A percentile compares a stretch with the other conserved stretches of the same genome.
phyloP scores from a whole-genome alignment of 2,797 vertebrate species.

The Falco berigora region DNA sequence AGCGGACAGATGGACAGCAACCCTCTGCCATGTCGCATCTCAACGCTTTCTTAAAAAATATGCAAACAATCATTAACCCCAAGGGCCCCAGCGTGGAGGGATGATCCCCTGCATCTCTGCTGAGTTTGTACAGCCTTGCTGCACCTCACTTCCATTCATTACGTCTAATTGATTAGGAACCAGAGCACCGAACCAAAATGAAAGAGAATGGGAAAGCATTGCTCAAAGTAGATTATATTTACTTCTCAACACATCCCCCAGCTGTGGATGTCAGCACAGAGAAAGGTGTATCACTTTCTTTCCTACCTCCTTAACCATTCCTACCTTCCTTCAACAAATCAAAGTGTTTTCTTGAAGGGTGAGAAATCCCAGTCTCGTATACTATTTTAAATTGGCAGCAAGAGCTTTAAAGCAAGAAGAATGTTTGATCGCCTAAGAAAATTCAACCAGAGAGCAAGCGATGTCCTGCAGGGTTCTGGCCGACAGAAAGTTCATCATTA shows the following conservation, averaged over 20 bases:
- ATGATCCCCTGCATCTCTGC: accelerated
- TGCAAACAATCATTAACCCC: neutral
- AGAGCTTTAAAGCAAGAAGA: neutral
- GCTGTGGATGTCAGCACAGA: neutral
- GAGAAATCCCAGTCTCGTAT: neutral
- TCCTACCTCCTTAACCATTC: neutral
- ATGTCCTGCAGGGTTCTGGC: neutral
- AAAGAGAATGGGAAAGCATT: neutral
- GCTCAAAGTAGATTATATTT: neutral
- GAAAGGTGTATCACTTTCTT: neutral
- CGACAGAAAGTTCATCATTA: neutral
- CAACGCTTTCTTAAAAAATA: neutral
- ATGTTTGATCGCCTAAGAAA: neutral
- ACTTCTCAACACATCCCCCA: neutral
- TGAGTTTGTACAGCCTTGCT: neutral
- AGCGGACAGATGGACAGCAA: neutral
- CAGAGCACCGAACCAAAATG: neutral
- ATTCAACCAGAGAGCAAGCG: neutral
- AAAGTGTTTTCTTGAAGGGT: slow-evolving; percentile 23
- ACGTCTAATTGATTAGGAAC: neutral
- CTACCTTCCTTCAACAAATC: slow-evolving; percentile 1
- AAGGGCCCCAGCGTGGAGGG: accelerated
- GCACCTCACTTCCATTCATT: neutral
- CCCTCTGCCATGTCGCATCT: neutral
- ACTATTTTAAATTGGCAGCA: slow-evolving; percentile 6